A percentile compares a stretch with the other conserved stretches of the same genome.
These are phyloP conservation scores for Tryphoninae sp. DNA, from an alignment of 2,888 invertebrate species.

Conservation along the genomic window DNA sequence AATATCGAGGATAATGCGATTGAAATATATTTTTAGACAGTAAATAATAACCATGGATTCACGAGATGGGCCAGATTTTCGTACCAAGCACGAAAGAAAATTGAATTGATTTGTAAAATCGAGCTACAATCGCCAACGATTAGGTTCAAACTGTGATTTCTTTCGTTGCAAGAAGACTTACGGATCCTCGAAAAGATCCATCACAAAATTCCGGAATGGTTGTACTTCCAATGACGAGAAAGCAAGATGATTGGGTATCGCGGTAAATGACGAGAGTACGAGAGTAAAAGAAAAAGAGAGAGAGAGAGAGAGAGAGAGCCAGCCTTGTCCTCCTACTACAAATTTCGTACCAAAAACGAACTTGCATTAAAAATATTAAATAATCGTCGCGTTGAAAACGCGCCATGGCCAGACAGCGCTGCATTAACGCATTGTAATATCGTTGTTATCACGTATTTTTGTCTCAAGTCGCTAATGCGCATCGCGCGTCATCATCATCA, in stretches of 20 bases:
- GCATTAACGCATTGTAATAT: conserved; percentile 2
- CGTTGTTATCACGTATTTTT: conserved; percentile 45
- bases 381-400: conserved; percentile 24
- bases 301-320: neutral
- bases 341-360: neutral
- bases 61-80: conserved; percentile 1
- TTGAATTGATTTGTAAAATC: conserved; percentile 21
- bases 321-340: conserved; percentile 4
- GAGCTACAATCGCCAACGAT: neutral
- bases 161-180: conserved; percentile 18
- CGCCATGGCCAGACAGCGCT: neutral
- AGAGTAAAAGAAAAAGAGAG: too few relatives aligned
- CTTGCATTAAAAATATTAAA: neutral
- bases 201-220: conserved; percentile 52
- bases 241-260: neutral
- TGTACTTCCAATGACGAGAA: conserved; percentile 52
- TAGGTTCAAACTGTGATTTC: conserved; percentile 16
- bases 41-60: conserved; percentile 7
- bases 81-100: neutral
- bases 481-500: too few relatives aligned
- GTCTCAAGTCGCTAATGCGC: conserved; percentile 18
- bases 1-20: conserved; percentile 34
- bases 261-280: neutral
- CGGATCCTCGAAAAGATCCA: conserved; percentile 42
- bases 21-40: conserved; percentile 52